These are phyloP conservation scores for Macrophya alboannulata DNA, from an alignment of 2,888 invertebrate species.

Conservation along the genomic window DNA sequence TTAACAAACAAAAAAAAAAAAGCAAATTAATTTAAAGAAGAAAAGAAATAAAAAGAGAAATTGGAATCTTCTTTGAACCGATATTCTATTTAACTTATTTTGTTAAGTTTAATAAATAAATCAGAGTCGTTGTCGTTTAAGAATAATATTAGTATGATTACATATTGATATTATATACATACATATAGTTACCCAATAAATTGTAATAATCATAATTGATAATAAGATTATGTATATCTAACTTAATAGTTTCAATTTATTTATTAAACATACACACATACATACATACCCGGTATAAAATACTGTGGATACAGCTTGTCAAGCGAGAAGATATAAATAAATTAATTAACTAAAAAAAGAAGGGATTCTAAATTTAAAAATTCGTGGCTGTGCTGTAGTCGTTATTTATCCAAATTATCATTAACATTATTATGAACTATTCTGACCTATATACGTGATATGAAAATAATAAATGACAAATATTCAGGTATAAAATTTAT, in stretches of 20 bases:
- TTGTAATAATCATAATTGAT: conserved; percentile 1
- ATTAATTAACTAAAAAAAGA: no score
- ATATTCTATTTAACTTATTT: conserved; percentile 11
- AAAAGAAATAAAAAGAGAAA: background rate
- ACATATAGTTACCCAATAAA: conserved; percentile 3
- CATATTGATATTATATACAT: background rate
- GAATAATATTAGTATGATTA: background rate
- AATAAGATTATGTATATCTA: background rate
- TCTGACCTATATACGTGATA: background rate
- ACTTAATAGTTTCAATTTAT: background rate
- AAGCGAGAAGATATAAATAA: background rate
- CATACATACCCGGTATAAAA: background rate
- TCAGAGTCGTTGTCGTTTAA: background rate
- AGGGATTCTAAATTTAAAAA: no score
- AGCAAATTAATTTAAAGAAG: background rate
- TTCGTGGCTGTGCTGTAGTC: no score
- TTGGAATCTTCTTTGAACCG: background rate
- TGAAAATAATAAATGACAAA: background rate
- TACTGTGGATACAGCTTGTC: background rate
- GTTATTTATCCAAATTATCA: background rate
- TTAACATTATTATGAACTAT: background rate
- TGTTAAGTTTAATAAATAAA: conserved; percentile 11
- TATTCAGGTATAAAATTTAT: no score
- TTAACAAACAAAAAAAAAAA: background rate
- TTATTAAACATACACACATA: background rate